Percentiles rank a stretch among this genome's conserved stretches.
Conservation (phyloP, 2,113 vertebrate genomes). For the Leucopsar rothschildi region DNA sequence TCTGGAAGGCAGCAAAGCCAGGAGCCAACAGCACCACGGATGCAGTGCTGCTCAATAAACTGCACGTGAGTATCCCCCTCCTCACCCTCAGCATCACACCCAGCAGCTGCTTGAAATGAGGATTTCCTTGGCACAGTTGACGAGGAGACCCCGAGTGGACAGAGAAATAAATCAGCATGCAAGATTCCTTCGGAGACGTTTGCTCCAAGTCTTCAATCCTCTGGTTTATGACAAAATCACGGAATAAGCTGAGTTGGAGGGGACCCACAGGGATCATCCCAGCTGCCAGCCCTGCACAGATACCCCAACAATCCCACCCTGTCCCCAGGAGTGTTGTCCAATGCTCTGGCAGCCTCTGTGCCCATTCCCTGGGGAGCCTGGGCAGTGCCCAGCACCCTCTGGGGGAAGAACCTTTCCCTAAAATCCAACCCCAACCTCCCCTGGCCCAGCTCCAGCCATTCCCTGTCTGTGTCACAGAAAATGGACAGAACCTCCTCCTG, state of each 20-base stretch:
- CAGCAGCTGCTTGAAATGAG: accelerated
- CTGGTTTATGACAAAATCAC: accelerated
- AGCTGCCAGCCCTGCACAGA: not conserved
- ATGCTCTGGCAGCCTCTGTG: not conserved
- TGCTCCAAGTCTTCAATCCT: accelerated
- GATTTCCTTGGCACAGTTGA: not conserved
- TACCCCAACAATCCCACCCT: not conserved
- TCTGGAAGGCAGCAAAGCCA: constrained; percentile 98
- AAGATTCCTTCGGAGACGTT: accelerated
- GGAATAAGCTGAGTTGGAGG: not conserved
- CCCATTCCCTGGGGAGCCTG: not conserved
- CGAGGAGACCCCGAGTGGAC: accelerated
- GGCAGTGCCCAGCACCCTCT: not conserved
- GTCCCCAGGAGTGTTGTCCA: not conserved
- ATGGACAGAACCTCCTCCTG: not conserved
- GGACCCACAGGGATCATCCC: not conserved
- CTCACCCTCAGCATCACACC: not conserved
- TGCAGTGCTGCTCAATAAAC: constrained; percentile 91
- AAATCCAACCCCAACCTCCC: accelerated
- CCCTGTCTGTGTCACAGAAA: not conserved
- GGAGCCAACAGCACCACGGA: constrained; percentile 95
- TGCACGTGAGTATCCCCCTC: constrained; percentile 81
- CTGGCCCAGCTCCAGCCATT: accelerated
- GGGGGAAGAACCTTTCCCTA: too few species aligned
- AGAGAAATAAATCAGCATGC: accelerated